Evolutionary conservation across 2,113 vertebrate species (phyloP), one percentile per base, ranked within the genome.

Genomic region (Megaceryle maxima): DNA sequence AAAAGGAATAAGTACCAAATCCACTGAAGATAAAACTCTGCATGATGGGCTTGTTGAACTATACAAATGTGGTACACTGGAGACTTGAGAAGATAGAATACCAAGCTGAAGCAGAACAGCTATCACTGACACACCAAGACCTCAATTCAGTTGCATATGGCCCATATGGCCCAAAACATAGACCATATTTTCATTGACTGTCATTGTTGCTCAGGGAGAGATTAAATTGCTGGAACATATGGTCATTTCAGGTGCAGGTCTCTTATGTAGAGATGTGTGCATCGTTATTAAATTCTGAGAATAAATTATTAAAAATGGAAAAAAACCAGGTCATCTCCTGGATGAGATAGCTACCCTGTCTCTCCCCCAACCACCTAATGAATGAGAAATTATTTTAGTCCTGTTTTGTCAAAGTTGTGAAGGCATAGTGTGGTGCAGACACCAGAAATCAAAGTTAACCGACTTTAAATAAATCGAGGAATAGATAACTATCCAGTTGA

Each of bases 401-500:
- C 70, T 72, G 56, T 5, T 91, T 87, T 81, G 37, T 81, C 35
- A 31, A 91, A 78, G 15, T 31, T 55, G 21, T 55, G 69, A 83
- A 82, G n/a, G 39, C 56, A 25, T 68, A 83, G 9, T 60, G 37
- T 46, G 28, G 35, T 51, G 11, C 24, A 80, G 33, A 66, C 57
- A 18, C 20, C 33, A 84, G n/a, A 53, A 84, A 87, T 78, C 41
- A 89, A 87, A 43, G 25, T 74, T 91, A 51, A 59, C 18, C 11
- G 35, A 56, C 84, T 95, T 96, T 95, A 92, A 92, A 95, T 96
- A 94, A 91, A 92, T 11, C 57, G 44, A 78, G 9, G 56, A 94
- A 92, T 59, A 88, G 80, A 90, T 13, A 75, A 90, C 86, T 51
- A 88, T 4, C 16, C 55, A 39, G 4, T 46, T 87, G 56, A 80